A percentile compares a stretch with the other conserved stretches of the same genome.
These are phyloP conservation scores for Lepilemur septentrionalis DNA, from an alignment of 2,797 vertebrate genomes.

Conservation along the genomic window DNA sequence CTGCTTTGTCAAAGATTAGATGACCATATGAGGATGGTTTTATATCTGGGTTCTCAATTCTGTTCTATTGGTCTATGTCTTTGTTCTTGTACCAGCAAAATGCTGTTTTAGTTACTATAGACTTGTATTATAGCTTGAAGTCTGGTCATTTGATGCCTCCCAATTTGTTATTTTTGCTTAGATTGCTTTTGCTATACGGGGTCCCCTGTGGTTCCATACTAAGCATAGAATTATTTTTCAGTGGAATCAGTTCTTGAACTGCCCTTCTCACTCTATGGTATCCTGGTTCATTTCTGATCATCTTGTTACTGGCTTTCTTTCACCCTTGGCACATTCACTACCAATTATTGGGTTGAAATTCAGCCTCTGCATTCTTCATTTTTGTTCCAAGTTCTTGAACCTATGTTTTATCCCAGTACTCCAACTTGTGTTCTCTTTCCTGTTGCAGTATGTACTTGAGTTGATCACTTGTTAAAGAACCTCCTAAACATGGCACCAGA, in stretches of 20 bases:
- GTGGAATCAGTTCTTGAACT: background rate
- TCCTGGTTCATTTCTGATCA: background rate
- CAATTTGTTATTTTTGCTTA: too few species aligned
- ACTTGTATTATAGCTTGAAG: too few species aligned
- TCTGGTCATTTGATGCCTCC: too few species aligned
- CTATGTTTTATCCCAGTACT: background rate
- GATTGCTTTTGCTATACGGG: too few species aligned
- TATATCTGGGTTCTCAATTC: too few species aligned
- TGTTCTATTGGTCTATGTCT: too few species aligned
- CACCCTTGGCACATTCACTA: background rate
- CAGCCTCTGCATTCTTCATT: background rate
- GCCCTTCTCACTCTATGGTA: background rate
- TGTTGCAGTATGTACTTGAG: background rate
- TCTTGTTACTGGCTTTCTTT: background rate
- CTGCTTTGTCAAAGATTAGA: too few species aligned
- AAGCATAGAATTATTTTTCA: background rate
- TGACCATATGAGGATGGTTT: too few species aligned
- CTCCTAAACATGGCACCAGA: background rate
- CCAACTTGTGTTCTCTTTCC: background rate
- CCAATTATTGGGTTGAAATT: background rate
- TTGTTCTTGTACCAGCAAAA: too few species aligned
- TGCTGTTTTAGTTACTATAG: too few species aligned
- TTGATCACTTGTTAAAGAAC: background rate
- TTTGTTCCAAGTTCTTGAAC: background rate
- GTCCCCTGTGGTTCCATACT: too few species aligned